phyloP scores from a whole-genome alignment of 2,888 invertebrate genomes.

The Heliconius erato region DNA sequence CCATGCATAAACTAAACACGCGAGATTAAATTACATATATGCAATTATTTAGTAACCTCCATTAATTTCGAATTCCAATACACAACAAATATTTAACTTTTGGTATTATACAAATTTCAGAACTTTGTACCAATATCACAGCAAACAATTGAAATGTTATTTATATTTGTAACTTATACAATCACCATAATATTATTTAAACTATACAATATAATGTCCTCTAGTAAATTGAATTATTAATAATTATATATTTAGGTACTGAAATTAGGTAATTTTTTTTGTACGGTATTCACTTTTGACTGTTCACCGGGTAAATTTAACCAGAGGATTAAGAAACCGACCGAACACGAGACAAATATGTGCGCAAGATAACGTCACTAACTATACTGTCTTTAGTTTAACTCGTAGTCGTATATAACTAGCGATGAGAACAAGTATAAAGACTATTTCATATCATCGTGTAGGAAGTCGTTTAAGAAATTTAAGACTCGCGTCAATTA shows the following conservation, averaged over 20 bases:
- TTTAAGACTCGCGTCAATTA: not conserved
- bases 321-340: constrained; percentile 12
- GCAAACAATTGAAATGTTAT: not conserved
- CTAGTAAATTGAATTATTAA: not conserved
- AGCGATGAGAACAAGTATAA: constrained; percentile 28
- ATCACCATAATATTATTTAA: not conserved
- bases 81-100: too few relatives aligned
- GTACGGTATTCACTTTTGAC: not conserved
- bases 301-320: not conserved
- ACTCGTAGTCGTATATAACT: constrained; percentile 25
- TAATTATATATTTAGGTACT: too few relatives aligned
- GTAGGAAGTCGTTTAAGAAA: constrained; percentile 26
- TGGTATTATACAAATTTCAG: not conserved
- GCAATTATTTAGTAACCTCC: not conserved
- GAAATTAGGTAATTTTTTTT: too few relatives aligned
- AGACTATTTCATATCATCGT: constrained; percentile 35
- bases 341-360: constrained; percentile 33
- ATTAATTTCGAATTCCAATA: not conserved
- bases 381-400: constrained; percentile 52
- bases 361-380: constrained; percentile 61
- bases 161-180: not conserved
- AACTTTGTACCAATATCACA: not conserved
- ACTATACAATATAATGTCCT: not conserved
- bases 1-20: not conserved
- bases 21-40: not conserved